Conservation (phyloP, 2,113 vertebrate species). For the Podocnemis expansa region DNA sequence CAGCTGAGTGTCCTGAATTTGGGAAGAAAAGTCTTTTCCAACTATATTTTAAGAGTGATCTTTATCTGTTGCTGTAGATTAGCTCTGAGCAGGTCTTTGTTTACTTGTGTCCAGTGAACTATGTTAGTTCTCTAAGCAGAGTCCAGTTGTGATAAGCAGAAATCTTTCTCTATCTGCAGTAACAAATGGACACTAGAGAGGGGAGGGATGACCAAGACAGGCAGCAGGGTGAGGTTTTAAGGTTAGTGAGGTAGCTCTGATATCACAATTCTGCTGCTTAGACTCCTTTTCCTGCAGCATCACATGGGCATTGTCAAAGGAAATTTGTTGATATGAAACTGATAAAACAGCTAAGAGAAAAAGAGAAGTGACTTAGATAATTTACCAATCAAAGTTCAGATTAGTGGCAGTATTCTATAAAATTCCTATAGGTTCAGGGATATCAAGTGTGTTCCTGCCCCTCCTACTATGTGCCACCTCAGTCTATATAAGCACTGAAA, state of each 20-base stretch:
- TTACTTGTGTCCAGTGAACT: neutral
- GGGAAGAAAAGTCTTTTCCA: neutral
- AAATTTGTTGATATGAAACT: neutral
- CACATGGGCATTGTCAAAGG: neutral
- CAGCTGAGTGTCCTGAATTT: neutral
- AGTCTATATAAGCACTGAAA: neutral
- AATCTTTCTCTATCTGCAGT: neutral
- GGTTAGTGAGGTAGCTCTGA: neutral
- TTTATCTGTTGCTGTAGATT: neutral
- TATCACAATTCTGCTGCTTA: neutral
- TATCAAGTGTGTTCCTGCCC: slow-evolving; percentile 1
- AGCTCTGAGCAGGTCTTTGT: neutral
- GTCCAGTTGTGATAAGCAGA: neutral
- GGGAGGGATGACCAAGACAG: neutral
- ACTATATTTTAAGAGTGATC: neutral
- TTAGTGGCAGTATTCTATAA: neutral
- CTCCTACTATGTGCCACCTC: neutral
- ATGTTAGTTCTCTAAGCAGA: neutral
- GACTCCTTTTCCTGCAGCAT: neutral
- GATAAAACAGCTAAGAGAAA: slow-evolving; percentile 1
- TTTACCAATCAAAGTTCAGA: neutral
- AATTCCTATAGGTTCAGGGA: neutral
- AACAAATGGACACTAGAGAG: neutral
- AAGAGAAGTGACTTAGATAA: neutral
- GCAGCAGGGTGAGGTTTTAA: neutral